phyloP scores from a whole-genome alignment of 2,113 vertebrate species.

The Ondatra zibethicus region DNA sequence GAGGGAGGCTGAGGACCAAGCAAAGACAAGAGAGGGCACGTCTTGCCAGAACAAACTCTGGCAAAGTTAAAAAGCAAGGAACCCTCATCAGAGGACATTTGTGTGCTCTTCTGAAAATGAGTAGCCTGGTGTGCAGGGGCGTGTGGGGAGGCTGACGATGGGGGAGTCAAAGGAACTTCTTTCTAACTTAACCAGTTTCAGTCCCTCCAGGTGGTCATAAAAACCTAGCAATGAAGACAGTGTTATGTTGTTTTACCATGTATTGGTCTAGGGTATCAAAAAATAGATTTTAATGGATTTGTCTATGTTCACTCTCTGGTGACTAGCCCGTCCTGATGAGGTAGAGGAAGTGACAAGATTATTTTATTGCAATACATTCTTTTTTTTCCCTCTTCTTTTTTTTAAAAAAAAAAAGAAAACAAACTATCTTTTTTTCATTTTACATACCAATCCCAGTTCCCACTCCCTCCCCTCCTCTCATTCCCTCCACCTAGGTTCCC shows the following conservation, averaged over 20 bases:
- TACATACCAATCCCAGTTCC: too few relatives aligned
- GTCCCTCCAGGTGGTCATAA: neutral
- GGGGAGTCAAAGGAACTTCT: neutral
- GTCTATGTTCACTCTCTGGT: neutral
- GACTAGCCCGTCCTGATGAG: neutral
- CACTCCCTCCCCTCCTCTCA: too few relatives aligned
- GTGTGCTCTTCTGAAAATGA: neutral
- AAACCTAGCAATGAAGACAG: neutral
- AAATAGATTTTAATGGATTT: neutral
- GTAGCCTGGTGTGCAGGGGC: neutral
- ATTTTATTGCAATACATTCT: too few relatives aligned
- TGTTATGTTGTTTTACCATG: neutral
- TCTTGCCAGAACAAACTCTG: slow-evolving; percentile 21
- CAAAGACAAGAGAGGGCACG: neutral
- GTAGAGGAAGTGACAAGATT: neutral
- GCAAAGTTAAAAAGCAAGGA: neutral
- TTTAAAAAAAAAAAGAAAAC: too few relatives aligned
- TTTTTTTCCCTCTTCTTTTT: too few relatives aligned
- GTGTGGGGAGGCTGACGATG: accelerated
- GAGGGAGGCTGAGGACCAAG: neutral
- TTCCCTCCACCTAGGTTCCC: too few relatives aligned
- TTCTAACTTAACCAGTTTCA: neutral
- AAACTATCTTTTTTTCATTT: too few relatives aligned
- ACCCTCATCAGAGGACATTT: neutral
- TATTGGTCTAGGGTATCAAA: neutral